Evolutionary conservation across 2,888 invertebrate genomes (phyloP), one percentile per base, ranked within the genome.

Genomic region (Lasioglossum figueresi): DNA sequence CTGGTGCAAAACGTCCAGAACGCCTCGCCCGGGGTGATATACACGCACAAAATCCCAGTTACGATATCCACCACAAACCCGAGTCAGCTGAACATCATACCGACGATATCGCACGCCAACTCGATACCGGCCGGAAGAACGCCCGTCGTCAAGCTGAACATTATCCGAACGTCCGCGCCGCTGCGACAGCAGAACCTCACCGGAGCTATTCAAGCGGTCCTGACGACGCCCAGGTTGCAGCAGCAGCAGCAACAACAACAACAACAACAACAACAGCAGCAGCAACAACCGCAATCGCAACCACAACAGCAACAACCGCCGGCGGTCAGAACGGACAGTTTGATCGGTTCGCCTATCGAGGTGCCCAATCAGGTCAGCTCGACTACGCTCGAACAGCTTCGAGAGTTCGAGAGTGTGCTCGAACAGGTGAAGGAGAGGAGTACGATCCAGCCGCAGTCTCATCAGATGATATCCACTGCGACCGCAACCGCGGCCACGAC

Each of bases 381-480:
- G 0, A 97, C 97, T 0, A 97, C 97, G 0, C 95, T 97, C 76
- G 97, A 98, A 94, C 98, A 98, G 91, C 94, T 98, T 14, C 95
- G 97, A 79, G 98, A 98, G 93, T 98, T 98, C 91, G 98, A 98
- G 93, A 97, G 97, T 95, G 97, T 98, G 0, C 95, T 98, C 84
- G 97, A 98, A 92, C 97, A 97, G 95, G 97, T 98, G 0, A 97
- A 97, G 93, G 97, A 97, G 93, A 95, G 97, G 84, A 97, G 97
- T 90, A 97, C 96, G 40, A 96, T 96, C 5, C 96, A 96, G 87
- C 96, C 96, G 0, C 93, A 93, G 52, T 83, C 92, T 10, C 90
- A 91, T 66, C 93, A 93, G 43, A 86, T 92, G n/a, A 89, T 89
- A 40, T 88, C 91, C 2, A 87, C 83, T 14, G 84, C 91, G 4